Percentiles rank a stretch among this genome's conserved stretches.
These are phyloP conservation scores for Toxotes chatareus DNA, from an alignment of 2,113 vertebrate genomes.

Conservation along the genomic window DNA sequence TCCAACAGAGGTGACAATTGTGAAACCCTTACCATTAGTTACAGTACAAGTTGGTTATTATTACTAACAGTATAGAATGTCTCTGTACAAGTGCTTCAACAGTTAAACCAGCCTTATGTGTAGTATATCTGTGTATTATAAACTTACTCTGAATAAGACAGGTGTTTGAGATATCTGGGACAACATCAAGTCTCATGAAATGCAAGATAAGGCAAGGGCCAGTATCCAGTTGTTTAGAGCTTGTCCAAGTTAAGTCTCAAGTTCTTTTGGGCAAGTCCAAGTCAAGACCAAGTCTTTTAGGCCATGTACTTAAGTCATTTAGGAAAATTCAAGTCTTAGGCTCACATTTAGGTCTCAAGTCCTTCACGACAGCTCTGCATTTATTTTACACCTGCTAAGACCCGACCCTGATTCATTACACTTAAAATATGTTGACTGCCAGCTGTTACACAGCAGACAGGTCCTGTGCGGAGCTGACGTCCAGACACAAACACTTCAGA, in stretches of 20 bases:
- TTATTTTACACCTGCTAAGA: neutral
- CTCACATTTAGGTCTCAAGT: neutral
- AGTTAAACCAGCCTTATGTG: neutral
- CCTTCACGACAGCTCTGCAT: too few relatives aligned
- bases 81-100: neutral
- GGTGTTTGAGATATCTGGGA: neutral
- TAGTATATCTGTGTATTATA: neutral
- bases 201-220: too few relatives aligned
- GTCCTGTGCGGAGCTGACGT: neutral
- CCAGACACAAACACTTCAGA: neutral
- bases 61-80: neutral
- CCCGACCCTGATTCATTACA: neutral
- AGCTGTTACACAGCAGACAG: conserved; percentile 8
- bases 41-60: conserved; percentile 16
- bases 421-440: conserved; percentile 4
- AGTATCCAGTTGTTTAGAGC: too few relatives aligned
- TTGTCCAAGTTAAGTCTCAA: too few relatives aligned
- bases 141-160: neutral
- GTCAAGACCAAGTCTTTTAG: too few relatives aligned
- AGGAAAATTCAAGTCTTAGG: neutral
- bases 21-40: conserved; percentile 16
- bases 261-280: too few relatives aligned
- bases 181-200: neutral
- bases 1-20: conserved; percentile 22
- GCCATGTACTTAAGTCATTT: neutral